phyloP scores from a whole-genome alignment of 2,888 invertebrate genomes.

The Cynaeus angustus region DNA sequence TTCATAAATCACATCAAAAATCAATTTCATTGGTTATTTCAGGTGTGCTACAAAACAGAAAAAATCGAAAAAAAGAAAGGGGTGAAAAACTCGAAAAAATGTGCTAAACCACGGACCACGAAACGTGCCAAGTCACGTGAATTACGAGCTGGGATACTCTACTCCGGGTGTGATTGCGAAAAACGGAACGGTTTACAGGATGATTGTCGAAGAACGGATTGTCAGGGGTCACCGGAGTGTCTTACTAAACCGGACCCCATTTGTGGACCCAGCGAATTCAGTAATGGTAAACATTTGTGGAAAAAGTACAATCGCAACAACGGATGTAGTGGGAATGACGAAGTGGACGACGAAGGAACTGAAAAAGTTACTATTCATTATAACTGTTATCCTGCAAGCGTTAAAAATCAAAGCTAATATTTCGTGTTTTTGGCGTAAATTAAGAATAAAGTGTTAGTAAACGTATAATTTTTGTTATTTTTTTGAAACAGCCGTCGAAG shows the following conservation, averaged over 20 bases:
- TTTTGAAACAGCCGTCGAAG: too few relatives aligned
- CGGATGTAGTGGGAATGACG: slow-evolving; percentile 26
- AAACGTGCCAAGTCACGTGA: slow-evolving; percentile 73
- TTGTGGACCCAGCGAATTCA: slow-evolving; percentile 71
- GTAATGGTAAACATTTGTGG: slow-evolving; percentile 66
- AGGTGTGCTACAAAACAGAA: slow-evolving; percentile 26
- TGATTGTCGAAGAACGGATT: slow-evolving; percentile 74
- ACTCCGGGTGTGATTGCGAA: slow-evolving; percentile 75
- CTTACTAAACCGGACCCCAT: slow-evolving; percentile 71
- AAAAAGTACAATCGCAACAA: slow-evolving; percentile 48
- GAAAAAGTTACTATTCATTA: slow-evolving; percentile 29
- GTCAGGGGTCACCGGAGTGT: slow-evolving; percentile 73
- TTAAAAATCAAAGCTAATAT: slow-evolving; percentile 20
- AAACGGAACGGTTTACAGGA: slow-evolving; percentile 77
- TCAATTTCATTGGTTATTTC: neutral
- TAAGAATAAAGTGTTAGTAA: too few relatives aligned
- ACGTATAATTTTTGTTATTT: too few relatives aligned
- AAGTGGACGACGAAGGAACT: slow-evolving; percentile 2
- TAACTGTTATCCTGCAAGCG: slow-evolving; percentile 41
- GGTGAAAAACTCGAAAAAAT: slow-evolving; percentile 45
- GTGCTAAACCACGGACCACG: slow-evolving; percentile 60
- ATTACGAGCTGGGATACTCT: slow-evolving; percentile 73
- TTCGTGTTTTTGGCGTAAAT: neutral
- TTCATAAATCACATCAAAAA: slow-evolving; percentile 58
- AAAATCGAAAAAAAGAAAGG: slow-evolving; percentile 36